Base-by-base conservation (phyloP, 2,888 invertebrate species). In the Xestia xanthographa region DNA sequence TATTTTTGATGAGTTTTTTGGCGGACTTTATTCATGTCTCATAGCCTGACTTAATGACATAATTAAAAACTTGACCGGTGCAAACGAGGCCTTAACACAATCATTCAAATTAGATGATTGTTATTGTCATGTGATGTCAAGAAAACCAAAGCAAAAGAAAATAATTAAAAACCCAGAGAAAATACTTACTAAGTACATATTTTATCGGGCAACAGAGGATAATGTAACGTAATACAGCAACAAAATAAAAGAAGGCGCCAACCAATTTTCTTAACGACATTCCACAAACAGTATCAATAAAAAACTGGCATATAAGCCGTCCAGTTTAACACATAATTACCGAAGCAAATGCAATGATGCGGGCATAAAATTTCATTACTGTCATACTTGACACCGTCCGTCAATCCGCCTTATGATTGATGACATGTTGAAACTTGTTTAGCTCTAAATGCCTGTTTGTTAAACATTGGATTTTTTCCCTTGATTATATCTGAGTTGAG, bases 281-380 rank as follows among this genome's bases (percentile, higher is more conserved):
- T 84, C 86, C 86, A 85, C 73, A 72, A 63, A 79, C 43, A 68
- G 22, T 84, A 87, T 80, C 75, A 85, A 83, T 77, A 83, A 84
- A 89, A 86, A 90, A 87, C 86, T 72, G 79, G 78, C 82, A 79
- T 83, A 86, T 77, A 80, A 80, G 79, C 77, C 82, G 80, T 84
- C 83, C 84, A 86, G 83, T 84, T 89, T 87, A 89, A 87, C 83
- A 86, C 81, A 78, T 89, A 91, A 91, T 90, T 87, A 90, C 82
- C 87, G 92, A 87, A 87, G 87, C 92, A 87, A 92, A 92, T 90
- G 90, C 88, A 89, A 60, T 83, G 90, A 94, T 94, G 94, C 94
- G 94, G 94, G 94, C 92, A 92, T 94, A 90, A 94, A 94, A 94
- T 94, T 94, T 94, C 92, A 94, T 94, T 94, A 94, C 90, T 91